Evolutionary conservation across 2,888 invertebrate species (phyloP).

Genomic region (Thyatira batis): DNA sequence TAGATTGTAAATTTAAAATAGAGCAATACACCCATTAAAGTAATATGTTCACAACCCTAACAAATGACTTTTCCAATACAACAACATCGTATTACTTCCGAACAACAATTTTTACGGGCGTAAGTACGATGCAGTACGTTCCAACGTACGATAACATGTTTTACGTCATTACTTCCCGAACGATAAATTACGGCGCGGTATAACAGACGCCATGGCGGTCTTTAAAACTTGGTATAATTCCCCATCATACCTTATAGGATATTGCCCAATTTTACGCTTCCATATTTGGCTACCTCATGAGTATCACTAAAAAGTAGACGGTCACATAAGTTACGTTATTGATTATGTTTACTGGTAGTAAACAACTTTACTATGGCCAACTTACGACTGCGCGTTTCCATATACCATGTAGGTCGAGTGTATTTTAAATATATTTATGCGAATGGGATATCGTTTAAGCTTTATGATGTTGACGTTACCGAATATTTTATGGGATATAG

Average conservation of each 20-base stretch:
- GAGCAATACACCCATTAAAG: neutral
- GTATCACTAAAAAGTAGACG: slow-evolving; percentile 62
- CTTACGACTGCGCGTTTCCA: slow-evolving; percentile 56
- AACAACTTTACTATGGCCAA: slow-evolving; percentile 66
- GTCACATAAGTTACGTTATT: slow-evolving; percentile 72
- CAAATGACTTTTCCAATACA: neutral
- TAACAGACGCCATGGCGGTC: slow-evolving; percentile 8
- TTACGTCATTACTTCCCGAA: neutral
- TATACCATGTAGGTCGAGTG: slow-evolving; percentile 17
- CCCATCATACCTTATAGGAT: slow-evolving; percentile 27
- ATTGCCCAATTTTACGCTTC: slow-evolving; percentile 44
- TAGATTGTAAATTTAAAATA: neutral
- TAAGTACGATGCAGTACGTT: neutral
- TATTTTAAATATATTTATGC: slow-evolving; percentile 4
- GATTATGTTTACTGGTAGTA: slow-evolving; percentile 75
- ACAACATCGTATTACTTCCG: neutral
- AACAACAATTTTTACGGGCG: neutral
- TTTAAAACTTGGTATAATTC: slow-evolving; percentile 24
- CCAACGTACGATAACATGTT: neutral
- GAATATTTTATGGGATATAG: slow-evolving; percentile 5
- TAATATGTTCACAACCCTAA: neutral
- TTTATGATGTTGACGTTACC: slow-evolving; percentile 2
- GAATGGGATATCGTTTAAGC: slow-evolving; percentile 3
- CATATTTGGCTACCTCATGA: slow-evolving; percentile 58
- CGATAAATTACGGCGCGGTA: neutral